phyloP scores from a whole-genome alignment of 2,113 vertebrate species.

The Cynocephalus volans region DNA sequence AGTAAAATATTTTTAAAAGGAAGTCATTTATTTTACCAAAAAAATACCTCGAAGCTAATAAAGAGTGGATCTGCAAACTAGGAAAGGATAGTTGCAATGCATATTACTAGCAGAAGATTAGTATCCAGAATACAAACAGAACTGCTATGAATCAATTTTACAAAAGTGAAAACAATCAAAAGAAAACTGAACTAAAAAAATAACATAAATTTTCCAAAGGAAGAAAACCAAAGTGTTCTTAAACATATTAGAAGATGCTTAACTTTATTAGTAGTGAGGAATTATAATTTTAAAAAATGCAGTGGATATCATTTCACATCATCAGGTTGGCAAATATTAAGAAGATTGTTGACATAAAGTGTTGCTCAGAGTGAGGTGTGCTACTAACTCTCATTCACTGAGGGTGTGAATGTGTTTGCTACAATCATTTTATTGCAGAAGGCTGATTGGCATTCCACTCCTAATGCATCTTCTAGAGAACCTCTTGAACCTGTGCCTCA shows the following conservation, averaged over 20 bases:
- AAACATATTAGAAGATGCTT: background rate
- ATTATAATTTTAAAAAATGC: background rate
- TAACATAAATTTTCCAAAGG: background rate
- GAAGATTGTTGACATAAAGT: background rate
- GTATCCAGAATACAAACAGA: background rate
- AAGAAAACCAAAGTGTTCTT: background rate
- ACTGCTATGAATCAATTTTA: background rate
- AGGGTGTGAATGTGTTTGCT: background rate
- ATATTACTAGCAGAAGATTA: background rate
- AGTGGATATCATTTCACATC: background rate
- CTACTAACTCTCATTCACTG: background rate
- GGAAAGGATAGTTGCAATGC: background rate
- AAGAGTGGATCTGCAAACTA: background rate
- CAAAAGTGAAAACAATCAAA: background rate
- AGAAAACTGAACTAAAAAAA: background rate
- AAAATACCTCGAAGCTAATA: background rate
- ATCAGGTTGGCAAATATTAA: background rate
- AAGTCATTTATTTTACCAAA: background rate
- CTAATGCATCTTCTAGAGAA: background rate
- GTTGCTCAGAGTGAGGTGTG: background rate
- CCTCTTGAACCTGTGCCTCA: background rate
- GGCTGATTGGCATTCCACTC: background rate
- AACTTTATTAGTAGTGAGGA: background rate
- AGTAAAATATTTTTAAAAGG: background rate
- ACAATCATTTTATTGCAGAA: background rate